A percentile compares a stretch with the other conserved stretches of the same genome.
Evolutionary conservation across 2,113 vertebrate species (phyloP).

Genomic region (Hylia prasina): DNA sequence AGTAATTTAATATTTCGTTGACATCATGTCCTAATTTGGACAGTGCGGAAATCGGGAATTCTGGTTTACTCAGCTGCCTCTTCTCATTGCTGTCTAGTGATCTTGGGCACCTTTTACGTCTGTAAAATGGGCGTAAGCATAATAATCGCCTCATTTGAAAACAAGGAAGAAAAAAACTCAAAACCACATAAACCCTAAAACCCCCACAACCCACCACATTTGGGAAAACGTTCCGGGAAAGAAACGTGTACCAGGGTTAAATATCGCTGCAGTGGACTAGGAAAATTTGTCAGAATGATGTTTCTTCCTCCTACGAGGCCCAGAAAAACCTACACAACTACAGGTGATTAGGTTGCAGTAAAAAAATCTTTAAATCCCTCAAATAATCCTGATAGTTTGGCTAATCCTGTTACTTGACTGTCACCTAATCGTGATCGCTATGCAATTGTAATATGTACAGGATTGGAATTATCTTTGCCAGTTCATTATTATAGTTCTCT

Average conservation of each 20-base stretch:
- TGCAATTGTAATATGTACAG: neutral
- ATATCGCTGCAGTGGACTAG: neutral
- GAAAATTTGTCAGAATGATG: neutral
- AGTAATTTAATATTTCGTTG: neutral
- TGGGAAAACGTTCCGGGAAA: neutral
- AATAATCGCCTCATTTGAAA: neutral
- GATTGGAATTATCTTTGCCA: neutral
- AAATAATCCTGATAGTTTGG: neutral
- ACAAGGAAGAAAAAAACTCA: neutral
- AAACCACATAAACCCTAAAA: neutral
- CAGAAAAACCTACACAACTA: neutral
- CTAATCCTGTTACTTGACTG: neutral
- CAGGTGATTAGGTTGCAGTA: neutral
- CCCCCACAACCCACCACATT: neutral
- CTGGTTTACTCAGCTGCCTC: neutral
- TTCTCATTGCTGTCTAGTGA: neutral
- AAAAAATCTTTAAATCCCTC: neutral
- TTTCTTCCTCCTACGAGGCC: neutral
- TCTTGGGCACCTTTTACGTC: neutral
- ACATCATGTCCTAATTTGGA: neutral
- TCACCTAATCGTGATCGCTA: rapidly evolving
- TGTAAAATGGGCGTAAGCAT: neutral
- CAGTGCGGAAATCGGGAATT: neutral
- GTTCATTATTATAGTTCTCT: neutral
- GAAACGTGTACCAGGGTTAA: neutral